Evolutionary conservation across 2,797 vertebrate species (phyloP).

Genomic region (Siniperca obscura): DNA sequence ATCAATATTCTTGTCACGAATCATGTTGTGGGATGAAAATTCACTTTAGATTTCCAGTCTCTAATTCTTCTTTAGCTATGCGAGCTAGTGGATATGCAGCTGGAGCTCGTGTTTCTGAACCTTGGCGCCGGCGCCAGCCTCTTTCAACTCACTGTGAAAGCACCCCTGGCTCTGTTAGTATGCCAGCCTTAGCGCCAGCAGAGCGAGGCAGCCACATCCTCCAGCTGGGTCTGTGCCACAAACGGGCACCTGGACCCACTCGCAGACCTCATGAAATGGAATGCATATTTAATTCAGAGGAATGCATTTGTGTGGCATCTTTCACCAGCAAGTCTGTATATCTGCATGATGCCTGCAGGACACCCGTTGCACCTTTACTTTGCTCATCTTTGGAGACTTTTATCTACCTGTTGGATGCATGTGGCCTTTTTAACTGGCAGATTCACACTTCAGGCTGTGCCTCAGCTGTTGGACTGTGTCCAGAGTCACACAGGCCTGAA

Average conservation of each 20-base stretch:
- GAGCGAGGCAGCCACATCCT: slow-evolving; percentile 78
- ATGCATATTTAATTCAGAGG: slow-evolving; percentile 74
- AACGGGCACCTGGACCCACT: slow-evolving; percentile 80
- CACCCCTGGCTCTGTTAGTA: slow-evolving; percentile 81
- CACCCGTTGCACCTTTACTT: slow-evolving; percentile 33
- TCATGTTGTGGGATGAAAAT: slow-evolving; percentile 20
- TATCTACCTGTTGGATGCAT: slow-evolving; percentile 23
- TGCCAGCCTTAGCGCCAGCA: slow-evolving; percentile 76
- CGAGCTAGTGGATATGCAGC: slow-evolving; percentile 73
- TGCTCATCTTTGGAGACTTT: slow-evolving; percentile 41
- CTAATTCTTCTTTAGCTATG: slow-evolving; percentile 43
- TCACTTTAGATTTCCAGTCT: slow-evolving; percentile 44
- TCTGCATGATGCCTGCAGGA: slow-evolving; percentile 22
- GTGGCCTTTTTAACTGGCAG: slow-evolving; percentile 35
- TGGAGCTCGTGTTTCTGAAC: slow-evolving; percentile 75
- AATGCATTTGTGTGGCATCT: slow-evolving; percentile 38
- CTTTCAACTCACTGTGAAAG: slow-evolving; percentile 76
- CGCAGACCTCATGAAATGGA: slow-evolving; percentile 69
- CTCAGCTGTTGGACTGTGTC: slow-evolving; percentile 72
- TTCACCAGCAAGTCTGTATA: neutral
- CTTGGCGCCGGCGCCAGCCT: slow-evolving; percentile 62
- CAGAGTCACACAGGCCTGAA: slow-evolving; percentile 76
- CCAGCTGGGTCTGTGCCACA: slow-evolving; percentile 81
- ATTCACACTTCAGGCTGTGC: slow-evolving; percentile 62
- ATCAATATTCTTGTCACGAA: slow-evolving; percentile 54